Percentiles rank a stretch among this genome's conserved stretches.
Evolutionary conservation across 2,797 vertebrate genomes (phyloP).

Genomic region (Spondyliosoma cantharus): DNA sequence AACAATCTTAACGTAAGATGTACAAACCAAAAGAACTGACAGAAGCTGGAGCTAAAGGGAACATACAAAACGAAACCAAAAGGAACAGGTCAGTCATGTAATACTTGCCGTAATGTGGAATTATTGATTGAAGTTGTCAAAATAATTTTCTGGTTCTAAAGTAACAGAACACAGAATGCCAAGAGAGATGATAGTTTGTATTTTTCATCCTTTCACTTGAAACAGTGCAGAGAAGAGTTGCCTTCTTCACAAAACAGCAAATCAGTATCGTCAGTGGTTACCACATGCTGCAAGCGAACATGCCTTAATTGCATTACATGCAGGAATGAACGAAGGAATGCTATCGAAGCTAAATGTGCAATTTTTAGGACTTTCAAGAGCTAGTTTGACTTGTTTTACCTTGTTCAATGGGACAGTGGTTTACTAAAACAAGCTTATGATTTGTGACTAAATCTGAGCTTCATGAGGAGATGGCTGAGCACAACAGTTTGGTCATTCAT

Average conservation of each 20-base stretch:
- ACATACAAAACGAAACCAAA: neutral
- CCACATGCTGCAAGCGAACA: neutral
- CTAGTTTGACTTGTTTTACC: neutral
- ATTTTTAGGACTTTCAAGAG: neutral
- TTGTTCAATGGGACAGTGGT: neutral
- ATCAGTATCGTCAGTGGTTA: neutral
- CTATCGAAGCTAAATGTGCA: slow-evolving; percentile 37
- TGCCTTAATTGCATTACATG: neutral
- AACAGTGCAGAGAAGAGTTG: neutral
- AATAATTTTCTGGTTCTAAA: neutral
- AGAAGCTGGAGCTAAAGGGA: neutral
- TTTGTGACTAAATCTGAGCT: slow-evolving; percentile 2
- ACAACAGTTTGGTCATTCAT: neutral
- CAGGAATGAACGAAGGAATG: slow-evolving; percentile 47
- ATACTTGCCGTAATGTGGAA: slow-evolving; percentile 3
- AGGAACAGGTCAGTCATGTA: neutral
- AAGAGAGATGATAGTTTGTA: neutral
- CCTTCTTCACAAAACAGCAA: neutral
- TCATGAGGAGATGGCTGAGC: slow-evolving; percentile 4
- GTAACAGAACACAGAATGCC: neutral
- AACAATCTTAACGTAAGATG: slow-evolving; percentile 7
- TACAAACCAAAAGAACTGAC: neutral
- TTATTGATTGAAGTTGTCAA: neutral
- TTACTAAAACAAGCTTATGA: neutral
- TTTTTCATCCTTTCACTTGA: neutral